phyloP scores from a whole-genome alignment of 2,888 invertebrate species.

The Rhagophthalmus giganteus region DNA sequence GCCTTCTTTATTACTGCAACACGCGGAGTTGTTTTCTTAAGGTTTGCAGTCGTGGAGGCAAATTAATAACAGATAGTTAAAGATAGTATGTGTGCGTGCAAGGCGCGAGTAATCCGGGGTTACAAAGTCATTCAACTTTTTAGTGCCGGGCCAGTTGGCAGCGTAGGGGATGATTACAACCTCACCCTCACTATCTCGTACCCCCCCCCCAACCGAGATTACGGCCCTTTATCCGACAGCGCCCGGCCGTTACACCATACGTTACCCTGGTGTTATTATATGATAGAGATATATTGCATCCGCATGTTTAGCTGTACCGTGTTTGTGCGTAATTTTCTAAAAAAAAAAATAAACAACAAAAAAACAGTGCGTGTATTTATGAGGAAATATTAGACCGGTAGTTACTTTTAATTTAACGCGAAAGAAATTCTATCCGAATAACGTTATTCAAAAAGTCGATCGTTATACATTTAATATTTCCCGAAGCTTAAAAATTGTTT shows the following conservation, averaged over 20 bases:
- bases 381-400: constrained; percentile 10
- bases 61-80: constrained; percentile 31
- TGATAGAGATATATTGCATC: constrained; percentile 52
- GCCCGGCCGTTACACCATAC: constrained; percentile 46
- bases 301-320: constrained; percentile 45
- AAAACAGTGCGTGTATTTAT: constrained; percentile 30
- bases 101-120: constrained; percentile 41
- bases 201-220: constrained; percentile 42
- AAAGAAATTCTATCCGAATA: constrained; percentile 6
- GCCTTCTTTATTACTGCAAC: constrained; percentile 16
- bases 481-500: constrained; percentile 14
- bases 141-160: constrained; percentile 51
- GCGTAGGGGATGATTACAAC: constrained; percentile 44
- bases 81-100: constrained; percentile 42
- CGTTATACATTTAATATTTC: constrained; percentile 2
- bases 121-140: constrained; percentile 51
- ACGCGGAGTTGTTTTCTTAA: constrained; percentile 23
- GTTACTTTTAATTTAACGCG: constrained; percentile 15
- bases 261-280: constrained; percentile 50
- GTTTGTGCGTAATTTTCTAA: constrained; percentile 46
- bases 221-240: constrained; percentile 45
- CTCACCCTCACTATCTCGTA: constrained; percentile 37
- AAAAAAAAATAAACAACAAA: too few relatives aligned
- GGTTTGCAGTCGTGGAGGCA: constrained; percentile 22
- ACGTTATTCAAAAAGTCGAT: constrained; percentile 4